A percentile compares a stretch with the other conserved stretches of the same genome.
phyloP scores from a whole-genome alignment of 2,888 invertebrate species.

The Nephrotoma guestfalica region DNA sequence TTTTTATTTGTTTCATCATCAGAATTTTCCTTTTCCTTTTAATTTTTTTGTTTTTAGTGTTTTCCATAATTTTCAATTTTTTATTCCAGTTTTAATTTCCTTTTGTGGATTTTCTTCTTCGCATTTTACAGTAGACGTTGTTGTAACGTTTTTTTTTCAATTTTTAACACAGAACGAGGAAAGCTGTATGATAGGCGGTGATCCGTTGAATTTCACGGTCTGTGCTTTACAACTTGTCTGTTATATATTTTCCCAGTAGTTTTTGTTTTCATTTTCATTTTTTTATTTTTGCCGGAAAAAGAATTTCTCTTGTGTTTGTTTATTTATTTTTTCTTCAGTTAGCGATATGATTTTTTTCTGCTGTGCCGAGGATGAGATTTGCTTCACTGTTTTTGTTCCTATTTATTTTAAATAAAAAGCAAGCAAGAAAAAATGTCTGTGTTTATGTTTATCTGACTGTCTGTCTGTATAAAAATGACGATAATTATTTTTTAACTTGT shows the following conservation, averaged over 20 bases:
- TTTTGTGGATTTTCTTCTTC: neutral
- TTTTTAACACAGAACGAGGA: neutral
- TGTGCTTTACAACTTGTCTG: slow-evolving; percentile 1
- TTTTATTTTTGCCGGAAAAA: neutral
- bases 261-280: neutral
- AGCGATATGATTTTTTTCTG: neutral
- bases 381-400: neutral
- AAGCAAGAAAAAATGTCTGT: neutral
- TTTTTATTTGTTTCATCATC: neutral
- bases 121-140: neutral
- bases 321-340: neutral
- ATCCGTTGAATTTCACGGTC: slow-evolving; percentile 4
- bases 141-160: neutral
- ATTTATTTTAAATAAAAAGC: neutral
- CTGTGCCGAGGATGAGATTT: neutral
- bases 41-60: neutral
- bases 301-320: neutral
- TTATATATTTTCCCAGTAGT: neutral
- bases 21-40: neutral
- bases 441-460: slow-evolving; percentile 1
- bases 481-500: neutral
- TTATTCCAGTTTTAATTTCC: neutral
- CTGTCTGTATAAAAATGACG: neutral
- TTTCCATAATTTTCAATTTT: neutral
- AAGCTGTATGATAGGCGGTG: slow-evolving; percentile 1